Evolutionary conservation across 2,113 vertebrate genomes (phyloP), one percentile per base, ranked within the genome.

Genomic region (Microcebus tavaratra): DNA sequence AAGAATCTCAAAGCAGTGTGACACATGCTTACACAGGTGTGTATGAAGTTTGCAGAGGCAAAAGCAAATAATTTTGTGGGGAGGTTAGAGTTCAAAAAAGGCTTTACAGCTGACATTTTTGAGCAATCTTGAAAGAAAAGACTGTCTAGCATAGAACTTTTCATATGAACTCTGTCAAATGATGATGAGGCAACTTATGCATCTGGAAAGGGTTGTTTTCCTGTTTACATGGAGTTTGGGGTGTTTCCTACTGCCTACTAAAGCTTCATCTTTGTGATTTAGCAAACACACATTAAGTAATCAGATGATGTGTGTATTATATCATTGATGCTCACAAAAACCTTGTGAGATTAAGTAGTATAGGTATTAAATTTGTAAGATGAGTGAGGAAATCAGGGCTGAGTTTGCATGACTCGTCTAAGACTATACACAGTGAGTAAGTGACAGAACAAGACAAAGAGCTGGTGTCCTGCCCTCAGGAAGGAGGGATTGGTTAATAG

Each of bases 311-410:
- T 92, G 48, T 39, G 18, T 53, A 78, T 91, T 95, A 45, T 70
- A 90, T 82, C 55, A 88, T 0, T 34, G n/a, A 90, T 91, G 85
- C 53, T 84, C 85, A 94, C 67, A 82, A 86, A 86, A 88, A 13
- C 75, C 86, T 75, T 82, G 68, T 42, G 34, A 96, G 48, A 36
- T 85, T 85, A 87, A 67, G 83, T 61, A 87, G n/a, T 81, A 75
- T 42, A 88, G 86, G 68, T 82, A 91, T 91, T 86, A 85, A 59
- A 87, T 90, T 97, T 13, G 7, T 53, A 90, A 89, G 34, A 78
- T 6, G 78, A 79, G 83, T 97, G 91, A 94, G 65, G 95, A 97
- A 97, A 95, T 59, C 83, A 89, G 91, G 34, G 50, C 29, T 93
- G 79, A 89, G 80, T 65, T 55, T 83, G 76, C n/a, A 53, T 97